Base-by-base conservation (phyloP, 2,888 invertebrate genomes). In the Leptothorax acervorum region DNA sequence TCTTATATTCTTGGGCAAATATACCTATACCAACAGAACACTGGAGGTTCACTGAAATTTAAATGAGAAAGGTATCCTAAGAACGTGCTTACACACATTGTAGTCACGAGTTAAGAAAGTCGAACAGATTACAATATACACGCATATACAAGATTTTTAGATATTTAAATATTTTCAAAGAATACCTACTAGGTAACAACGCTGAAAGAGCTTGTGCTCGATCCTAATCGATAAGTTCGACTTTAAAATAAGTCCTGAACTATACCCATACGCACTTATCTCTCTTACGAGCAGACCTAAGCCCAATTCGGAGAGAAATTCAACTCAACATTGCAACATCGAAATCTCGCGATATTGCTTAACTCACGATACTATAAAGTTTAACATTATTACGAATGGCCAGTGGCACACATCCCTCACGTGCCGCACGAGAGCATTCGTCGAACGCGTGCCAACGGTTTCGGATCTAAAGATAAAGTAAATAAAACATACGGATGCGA, bases 401-500 rank as follows among this genome's bases (percentile, higher is more conserved):
- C 5, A 70, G 48, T 28, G 8, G 6, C 3, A 51, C 18, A 6
- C 8, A 5, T 68, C 8, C 5, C 12, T 12, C 1, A 31, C 6
- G 12, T 68, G 11, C 1, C 9, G 5, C 3, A 9, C 18, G 23
- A 23, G 23, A 23, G 23, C 23, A 31, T 51, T 70, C 3, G 1
- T 35, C 35, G n/a, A 6, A n/a, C 18, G 31, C 4, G 12, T n/a
- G 28, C 6, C 0, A 18, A 31, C 18, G 28, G 9, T 66, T 35
- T 18, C 28, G n/a, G 35, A 39, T 57, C 11, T 12, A 23, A 62
- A 12, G 35, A 12, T 42, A 39, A 60, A 31, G 1, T 39, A 63
- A 74, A 74, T 45, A 74, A 63, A 74, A 74, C 45, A 74, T 57
- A 18, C 15, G 28, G 3, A 42, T 57, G 18, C 5, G n/a, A 70